These are phyloP conservation scores for Sarcophaga caerulescens DNA, from an alignment of 2,888 invertebrate genomes.

Conservation along the genomic window DNA sequence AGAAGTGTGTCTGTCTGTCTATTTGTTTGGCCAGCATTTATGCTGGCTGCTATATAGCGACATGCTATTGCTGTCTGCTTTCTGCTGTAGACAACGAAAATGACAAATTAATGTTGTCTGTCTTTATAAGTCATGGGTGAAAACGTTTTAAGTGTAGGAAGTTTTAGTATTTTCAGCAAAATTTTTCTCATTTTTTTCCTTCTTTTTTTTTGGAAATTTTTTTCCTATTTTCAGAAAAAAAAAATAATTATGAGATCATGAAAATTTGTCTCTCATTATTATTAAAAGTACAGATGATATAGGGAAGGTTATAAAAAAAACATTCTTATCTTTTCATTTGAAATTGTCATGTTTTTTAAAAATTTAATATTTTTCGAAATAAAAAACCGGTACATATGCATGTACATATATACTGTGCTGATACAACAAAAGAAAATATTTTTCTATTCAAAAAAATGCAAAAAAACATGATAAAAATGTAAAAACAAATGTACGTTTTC, in stretches of 20 bases:
- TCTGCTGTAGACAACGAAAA: slow-evolving; percentile 57
- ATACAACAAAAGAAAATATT: no score
- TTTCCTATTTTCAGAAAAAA: slow-evolving; percentile 5
- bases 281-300: background rate
- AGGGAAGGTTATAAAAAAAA: background rate
- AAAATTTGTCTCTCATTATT: slow-evolving; percentile 26
- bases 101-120: slow-evolving; percentile 70
- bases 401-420: no score
- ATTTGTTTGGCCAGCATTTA: background rate
- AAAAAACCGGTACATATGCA: no score
- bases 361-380: no score
- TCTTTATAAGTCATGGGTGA: slow-evolving; percentile 67
- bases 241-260: slow-evolving; percentile 9
- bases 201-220: background rate
- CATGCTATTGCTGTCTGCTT: slow-evolving; percentile 42
- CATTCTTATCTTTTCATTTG: no score
- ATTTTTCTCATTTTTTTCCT: slow-evolving; percentile 4
- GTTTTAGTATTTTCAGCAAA: slow-evolving; percentile 40
- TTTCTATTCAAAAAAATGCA: no score
- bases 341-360: no score
- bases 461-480: no score
- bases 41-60: background rate
- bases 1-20: slow-evolving; percentile 35
- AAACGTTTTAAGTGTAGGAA: slow-evolving; percentile 66
- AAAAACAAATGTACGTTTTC: background rate